Base-by-base conservation (phyloP, 2,797 vertebrate species). In the Darevskia mixta region DNA sequence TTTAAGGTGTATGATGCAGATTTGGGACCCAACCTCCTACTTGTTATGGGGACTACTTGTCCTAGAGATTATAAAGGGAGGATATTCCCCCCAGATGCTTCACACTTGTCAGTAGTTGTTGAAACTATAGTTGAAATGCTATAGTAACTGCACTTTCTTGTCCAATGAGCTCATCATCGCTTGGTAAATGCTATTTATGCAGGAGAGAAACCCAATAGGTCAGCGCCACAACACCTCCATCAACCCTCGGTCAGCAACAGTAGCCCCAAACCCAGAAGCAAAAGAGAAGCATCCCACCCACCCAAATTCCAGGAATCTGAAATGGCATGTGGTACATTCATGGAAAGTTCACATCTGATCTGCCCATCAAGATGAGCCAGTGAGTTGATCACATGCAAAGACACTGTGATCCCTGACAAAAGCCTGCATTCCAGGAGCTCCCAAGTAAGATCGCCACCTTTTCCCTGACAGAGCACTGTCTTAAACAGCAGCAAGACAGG, bases 81-180 rank as follows among this genome's bases (percentile, higher is more conserved):
- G 91, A 88, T 90, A 89, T 94, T 95, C 92, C 88, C 89, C 87
- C 86, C 79, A 89, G 75, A 92, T 91, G 76, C 35, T 35, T 35
- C 35, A 35, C 35, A 35, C 35, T 35, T 35, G 35, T 35, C 35
- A 35, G 35, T 58, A 58, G 25, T 8, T 94, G 86, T 38, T 87
- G 85, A 76, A 87, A 49, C 5, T 94, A 91, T 88, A 87, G 20
- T 88, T 94, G 4, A 91, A 91, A 94, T 93, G 90, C 92, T 91
- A 84, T 41, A 71, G 88, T 86, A 89, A 94, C 93, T 92, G 90
- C 89, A 93, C 95, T 91, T 92, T 92, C 82, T 87, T 82, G 23
- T 66, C 87, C 89, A 89, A 95, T 94, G 94, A 95, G 92, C 87
- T 96, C 88, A 89, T 94, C 85, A 27, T 81, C 95, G 94, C 95